phyloP scores from a whole-genome alignment of 2,888 invertebrate genomes.

The Spilarctia lutea region DNA sequence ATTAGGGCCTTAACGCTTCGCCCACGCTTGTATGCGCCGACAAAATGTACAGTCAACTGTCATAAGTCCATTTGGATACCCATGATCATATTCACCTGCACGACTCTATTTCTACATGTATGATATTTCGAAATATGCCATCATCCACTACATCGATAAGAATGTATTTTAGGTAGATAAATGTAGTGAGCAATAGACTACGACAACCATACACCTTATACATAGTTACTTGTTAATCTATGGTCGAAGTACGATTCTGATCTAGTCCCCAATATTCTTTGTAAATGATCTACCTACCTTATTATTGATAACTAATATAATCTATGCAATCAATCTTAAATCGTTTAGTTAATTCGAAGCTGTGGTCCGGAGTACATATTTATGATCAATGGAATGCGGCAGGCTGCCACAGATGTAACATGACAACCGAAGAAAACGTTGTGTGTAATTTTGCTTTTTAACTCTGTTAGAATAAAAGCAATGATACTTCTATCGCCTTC shows the following conservation, averaged over 20 bases:
- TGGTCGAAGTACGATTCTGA: not conserved
- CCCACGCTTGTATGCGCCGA: conserved; percentile 76
- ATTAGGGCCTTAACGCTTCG: conserved; percentile 78
- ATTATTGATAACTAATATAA: not conserved
- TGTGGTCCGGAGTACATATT: not conserved
- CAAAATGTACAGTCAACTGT: conserved; percentile 40
- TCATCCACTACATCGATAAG: not conserved
- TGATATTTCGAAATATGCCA: not conserved
- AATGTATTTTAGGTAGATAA: not conserved
- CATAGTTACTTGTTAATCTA: not conserved
- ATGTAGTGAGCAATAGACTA: not conserved
- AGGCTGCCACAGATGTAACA: not conserved
- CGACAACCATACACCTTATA: not conserved
- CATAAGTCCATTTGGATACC: not conserved
- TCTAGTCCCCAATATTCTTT: not conserved
- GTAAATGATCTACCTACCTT: no score
- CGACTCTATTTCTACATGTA: not conserved
- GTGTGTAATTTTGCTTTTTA: not conserved
- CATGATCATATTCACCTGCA: not conserved
- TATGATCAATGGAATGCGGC: not conserved
- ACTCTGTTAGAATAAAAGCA: not conserved
- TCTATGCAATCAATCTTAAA: not conserved
- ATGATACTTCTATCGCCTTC: not conserved
- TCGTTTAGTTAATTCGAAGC: not conserved
- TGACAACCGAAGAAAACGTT: not conserved